Evolutionary conservation across 2,797 vertebrate species (phyloP).

Genomic region (Silurus lanzhouensis): DNA sequence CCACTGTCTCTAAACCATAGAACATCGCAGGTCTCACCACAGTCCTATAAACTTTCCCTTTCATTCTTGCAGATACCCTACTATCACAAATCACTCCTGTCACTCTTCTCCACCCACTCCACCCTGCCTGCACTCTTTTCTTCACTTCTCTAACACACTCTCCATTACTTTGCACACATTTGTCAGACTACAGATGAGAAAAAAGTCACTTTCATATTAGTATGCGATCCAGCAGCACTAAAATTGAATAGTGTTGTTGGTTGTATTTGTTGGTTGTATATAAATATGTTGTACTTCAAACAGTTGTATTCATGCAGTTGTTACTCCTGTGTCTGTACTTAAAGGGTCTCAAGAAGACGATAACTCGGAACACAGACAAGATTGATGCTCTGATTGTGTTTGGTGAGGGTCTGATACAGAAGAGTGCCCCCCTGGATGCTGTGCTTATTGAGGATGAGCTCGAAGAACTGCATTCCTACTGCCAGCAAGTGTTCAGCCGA

Average conservation of each 20-base stretch:
- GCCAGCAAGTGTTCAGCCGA: slow-evolving; percentile 90
- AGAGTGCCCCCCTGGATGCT: slow-evolving; percentile 85
- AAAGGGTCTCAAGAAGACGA: slow-evolving; percentile 93
- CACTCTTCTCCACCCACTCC: no score
- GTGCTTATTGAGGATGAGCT: slow-evolving; percentile 88
- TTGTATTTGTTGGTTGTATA: not conserved
- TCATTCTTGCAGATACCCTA: no score
- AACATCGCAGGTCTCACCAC: no score
- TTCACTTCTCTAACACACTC: no score
- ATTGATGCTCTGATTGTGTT: slow-evolving; percentile 90
- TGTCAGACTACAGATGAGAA: not conserved
- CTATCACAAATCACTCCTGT: no score
- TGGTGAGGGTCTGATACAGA: slow-evolving; percentile 91
- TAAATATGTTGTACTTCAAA: not conserved
- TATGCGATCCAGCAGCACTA: not conserved
- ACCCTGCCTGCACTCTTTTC: no score
- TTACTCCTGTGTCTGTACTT: not conserved
- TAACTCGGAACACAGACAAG: slow-evolving; percentile 87
- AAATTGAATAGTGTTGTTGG: not conserved
- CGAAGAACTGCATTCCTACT: slow-evolving; percentile 91
- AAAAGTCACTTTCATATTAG: not conserved
- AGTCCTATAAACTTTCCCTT: no score
- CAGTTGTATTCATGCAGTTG: not conserved
- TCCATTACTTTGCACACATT: not conserved
- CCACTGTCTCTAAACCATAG: no score